Percentiles rank a stretch among this genome's conserved stretches.
phyloP scores from a whole-genome alignment of 2,113 vertebrate species.

The Dipodomys merriami region DNA sequence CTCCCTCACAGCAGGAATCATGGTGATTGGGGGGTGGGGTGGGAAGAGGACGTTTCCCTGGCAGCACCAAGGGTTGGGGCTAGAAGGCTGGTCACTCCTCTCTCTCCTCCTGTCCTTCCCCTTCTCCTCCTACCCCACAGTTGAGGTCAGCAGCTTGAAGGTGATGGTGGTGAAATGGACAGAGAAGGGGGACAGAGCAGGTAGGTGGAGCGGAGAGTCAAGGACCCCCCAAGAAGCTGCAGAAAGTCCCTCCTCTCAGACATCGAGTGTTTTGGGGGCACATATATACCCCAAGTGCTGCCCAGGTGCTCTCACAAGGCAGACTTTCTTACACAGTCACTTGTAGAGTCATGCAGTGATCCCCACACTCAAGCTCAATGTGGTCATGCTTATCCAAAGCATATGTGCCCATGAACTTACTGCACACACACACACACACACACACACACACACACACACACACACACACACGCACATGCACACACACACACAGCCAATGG shows the following conservation, averaged over 20 bases:
- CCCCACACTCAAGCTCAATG: not conserved
- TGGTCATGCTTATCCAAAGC: not conserved
- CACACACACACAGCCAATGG: not conserved
- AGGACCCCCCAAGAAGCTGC: conserved; percentile 11
- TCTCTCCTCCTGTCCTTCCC: not conserved
- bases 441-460: not conserved
- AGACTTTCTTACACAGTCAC: conserved; percentile 12
- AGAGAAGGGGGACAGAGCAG: not conserved
- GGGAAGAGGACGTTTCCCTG: conserved; percentile 76
- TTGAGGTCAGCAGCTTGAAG: not conserved
- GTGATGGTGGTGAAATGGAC: not conserved
- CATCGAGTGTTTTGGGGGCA: not conserved
- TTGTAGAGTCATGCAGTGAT: not conserved
- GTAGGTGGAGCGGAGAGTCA: not conserved
- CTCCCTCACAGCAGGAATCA: conserved; percentile 82
- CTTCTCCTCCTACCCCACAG: not conserved
- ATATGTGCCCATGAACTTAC: conserved; percentile 11
- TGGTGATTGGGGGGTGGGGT: conserved; percentile 74
- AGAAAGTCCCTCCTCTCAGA: conserved; percentile 32
- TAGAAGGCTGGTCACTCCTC: conserved; percentile 65
- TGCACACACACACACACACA: not conserved
- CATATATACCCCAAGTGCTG: not conserved
- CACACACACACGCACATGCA: not conserved
- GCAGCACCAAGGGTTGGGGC: conserved; percentile 72
- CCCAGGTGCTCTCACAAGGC: not conserved